Conservation (phyloP, 2,888 invertebrate species). For the Cheilosia vulpina region DNA sequence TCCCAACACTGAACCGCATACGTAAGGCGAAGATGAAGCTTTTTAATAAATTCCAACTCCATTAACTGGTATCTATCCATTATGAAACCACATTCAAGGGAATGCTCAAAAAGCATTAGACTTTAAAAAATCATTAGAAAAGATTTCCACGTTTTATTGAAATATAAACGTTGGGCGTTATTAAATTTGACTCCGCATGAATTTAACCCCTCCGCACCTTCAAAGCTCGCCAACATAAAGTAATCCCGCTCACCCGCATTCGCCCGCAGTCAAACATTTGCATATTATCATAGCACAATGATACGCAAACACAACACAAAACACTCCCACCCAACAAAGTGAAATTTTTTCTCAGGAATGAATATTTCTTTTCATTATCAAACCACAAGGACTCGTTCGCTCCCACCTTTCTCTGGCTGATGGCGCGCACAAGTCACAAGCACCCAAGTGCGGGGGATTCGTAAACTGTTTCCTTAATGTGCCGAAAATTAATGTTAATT, state of each 20-base stretch:
- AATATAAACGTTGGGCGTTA: conserved; percentile 61
- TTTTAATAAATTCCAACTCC: not conserved
- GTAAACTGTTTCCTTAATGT: conserved; percentile 73
- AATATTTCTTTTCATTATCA: conserved; percentile 74
- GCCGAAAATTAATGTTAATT: conserved; percentile 75
- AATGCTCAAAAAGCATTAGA: conserved; percentile 8
- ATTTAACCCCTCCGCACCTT: conserved; percentile 13
- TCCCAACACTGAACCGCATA: too few relatives aligned
- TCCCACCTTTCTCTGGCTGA: not conserved
- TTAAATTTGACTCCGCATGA: conserved; percentile 26
- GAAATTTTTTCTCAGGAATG: conserved; percentile 65
- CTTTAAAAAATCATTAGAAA: conserved; percentile 46
- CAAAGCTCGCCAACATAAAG: not conserved
- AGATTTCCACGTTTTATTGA: conserved; percentile 54
- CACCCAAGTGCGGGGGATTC: conserved; percentile 29
- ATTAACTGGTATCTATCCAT: not conserved
- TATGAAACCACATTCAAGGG: conserved; percentile 9
- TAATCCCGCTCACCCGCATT: conserved; percentile 11
- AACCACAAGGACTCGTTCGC: conserved; percentile 59
- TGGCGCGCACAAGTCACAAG: not conserved
- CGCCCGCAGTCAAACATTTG: conserved; percentile 53
- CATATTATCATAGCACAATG: conserved; percentile 70
- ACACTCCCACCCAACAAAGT: conserved; percentile 26
- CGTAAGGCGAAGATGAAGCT: not conserved
- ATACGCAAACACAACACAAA: conserved; percentile 65